Base-by-base conservation (phyloP, 2,888 invertebrate genomes). In the Heliconius ethilla region DNA sequence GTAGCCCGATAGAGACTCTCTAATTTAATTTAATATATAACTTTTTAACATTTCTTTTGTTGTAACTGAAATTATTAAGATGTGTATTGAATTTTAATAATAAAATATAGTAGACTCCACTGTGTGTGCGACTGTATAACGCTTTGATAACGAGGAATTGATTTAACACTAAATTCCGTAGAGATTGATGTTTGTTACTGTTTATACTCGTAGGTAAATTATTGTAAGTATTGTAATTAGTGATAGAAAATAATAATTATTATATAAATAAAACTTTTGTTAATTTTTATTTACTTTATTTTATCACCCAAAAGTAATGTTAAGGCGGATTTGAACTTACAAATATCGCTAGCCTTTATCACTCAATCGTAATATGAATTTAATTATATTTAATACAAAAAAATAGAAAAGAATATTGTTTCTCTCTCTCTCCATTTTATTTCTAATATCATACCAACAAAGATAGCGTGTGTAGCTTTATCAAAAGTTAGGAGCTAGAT, bases 401-500 rank as follows among this genome's bases (percentile, higher is more conserved):
- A 18, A 22, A n/a, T 55, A 55, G 7, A 55, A n/a, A 55, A 55
- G 2, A 55, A 3, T n/a, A 55, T n/a, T 55, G 29, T 3, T 29
- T 29, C 3, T 55, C 27, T 27, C 27, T 27, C 3, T 29, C 15
- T 63, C 15, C 6, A 63, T 63, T 63, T 63, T 63, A 37, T 62
- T 62, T 73, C 59, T 37, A n/a, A 55, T 62, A 5, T 33, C 27
- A 67, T 67, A 29, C 18, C 15, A 62, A 62, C n/a, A 62, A 45
- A 10, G 18, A 63, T 40, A 62, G 18, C 59, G 7, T 70, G 63
- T 63, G 62, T 33, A 3, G 63, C 63, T 45, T 45, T 63, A 74
- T 45, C 27, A 65, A 74, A 65, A 65, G 74, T 65, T 65, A 45
- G 74, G 2, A 74, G 63, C 45, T 74, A 65, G 40, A 65, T 74